Evolutionary conservation across 2,113 vertebrate genomes (phyloP).

Genomic region (Dascyllus trimaculatus): DNA sequence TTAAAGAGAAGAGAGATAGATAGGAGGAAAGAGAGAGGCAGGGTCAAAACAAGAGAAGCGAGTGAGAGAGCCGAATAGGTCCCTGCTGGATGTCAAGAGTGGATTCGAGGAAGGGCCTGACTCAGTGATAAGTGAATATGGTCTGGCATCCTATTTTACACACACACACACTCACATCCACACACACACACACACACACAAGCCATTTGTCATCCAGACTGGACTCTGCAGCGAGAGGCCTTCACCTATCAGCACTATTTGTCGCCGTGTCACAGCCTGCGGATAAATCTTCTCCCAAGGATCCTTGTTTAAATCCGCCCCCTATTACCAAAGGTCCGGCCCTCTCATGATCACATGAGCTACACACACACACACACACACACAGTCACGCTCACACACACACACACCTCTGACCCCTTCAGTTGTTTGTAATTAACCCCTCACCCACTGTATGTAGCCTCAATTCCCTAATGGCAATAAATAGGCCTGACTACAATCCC

Average conservation of each 20-base stretch:
- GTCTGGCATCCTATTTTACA: conserved; percentile 87
- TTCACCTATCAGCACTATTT: conserved; percentile 95
- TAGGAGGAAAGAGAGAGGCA: conserved; percentile 56
- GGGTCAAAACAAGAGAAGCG: conserved; percentile 60
- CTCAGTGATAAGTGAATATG: conserved; percentile 93
- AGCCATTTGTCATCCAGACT: conserved; percentile 73
- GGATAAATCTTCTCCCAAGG: conserved; percentile 96
- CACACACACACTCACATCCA: conserved; percentile 28
- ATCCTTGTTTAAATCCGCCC: conserved; percentile 87
- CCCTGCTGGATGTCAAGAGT: conserved; percentile 86
- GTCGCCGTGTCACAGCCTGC: conserved; percentile 90
- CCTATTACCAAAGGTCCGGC: conserved; percentile 87
- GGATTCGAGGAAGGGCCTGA: conserved; percentile 59
- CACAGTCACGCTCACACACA: too few species aligned
- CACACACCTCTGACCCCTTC: conserved; percentile 85
- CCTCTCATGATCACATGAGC: conserved; percentile 89
- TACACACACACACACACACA: conserved; percentile 19
- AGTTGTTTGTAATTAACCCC: conserved; percentile 96
- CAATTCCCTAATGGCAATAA: conserved; percentile 88
- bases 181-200: conserved; percentile 21
- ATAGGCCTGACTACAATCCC: conserved; percentile 89
- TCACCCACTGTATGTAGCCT: conserved; percentile 87
- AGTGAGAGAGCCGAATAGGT: conserved; percentile 79
- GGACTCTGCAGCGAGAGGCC: conserved; percentile 90
- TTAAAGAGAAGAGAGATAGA: conserved; percentile 64